phyloP scores from a whole-genome alignment of 1,140 invertebrate genomes.

The Acyrthosiphon pisum region DNA sequence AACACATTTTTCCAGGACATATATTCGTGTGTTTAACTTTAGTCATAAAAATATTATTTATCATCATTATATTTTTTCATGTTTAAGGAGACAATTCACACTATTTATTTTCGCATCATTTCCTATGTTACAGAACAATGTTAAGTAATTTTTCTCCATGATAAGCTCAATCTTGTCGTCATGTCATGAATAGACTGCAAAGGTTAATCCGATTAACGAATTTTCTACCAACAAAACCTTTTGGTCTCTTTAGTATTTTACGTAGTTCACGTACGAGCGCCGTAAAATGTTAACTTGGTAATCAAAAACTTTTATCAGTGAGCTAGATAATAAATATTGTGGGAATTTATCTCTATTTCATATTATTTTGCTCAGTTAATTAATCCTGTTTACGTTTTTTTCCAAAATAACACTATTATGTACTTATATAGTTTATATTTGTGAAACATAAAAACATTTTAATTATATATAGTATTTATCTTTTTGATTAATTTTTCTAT shows the following conservation, averaged over 20 bases:
- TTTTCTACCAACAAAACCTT: not conserved
- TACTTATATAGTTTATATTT: not conserved
- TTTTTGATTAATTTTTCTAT: not conserved
- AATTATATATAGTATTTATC: not conserved
- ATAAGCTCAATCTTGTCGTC: constrained; percentile 13
- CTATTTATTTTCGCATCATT: not conserved
- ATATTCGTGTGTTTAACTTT: not conserved
- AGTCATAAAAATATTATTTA: not conserved
- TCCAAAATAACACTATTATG: not conserved
- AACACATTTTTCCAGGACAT: not conserved
- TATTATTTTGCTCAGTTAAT: not conserved
- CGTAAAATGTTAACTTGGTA: constrained; percentile 7
- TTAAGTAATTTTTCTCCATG: not conserved
- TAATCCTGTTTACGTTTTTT: not conserved
- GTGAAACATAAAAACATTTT: not conserved
- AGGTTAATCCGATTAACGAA: constrained; percentile 34
- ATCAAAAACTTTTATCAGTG: constrained; percentile 27
- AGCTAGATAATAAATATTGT: not conserved
- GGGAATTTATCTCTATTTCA: not conserved
- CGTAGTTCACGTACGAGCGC: not conserved
- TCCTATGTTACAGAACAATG: not conserved
- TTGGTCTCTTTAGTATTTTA: constrained; percentile 5
- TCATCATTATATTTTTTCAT: not conserved
- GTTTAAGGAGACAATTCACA: not conserved
- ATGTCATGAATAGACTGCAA: not conserved